These are phyloP conservation scores for Platysteira castanea DNA, from an alignment of 2,113 vertebrate genomes.

Conservation along the genomic window DNA sequence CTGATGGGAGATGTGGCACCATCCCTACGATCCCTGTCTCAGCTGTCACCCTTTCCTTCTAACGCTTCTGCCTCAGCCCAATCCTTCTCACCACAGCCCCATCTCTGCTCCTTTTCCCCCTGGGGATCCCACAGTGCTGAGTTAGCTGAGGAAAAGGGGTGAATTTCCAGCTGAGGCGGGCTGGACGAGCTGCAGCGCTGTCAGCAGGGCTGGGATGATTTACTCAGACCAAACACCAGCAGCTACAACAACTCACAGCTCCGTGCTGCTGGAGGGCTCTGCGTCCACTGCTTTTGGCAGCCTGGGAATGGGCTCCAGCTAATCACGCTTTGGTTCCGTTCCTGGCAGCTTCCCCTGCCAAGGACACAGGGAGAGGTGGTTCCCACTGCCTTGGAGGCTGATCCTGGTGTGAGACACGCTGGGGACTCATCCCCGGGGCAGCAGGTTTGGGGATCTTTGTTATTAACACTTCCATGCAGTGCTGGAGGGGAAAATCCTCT, in stretches of 20 bases:
- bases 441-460: neutral
- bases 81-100: neutral
- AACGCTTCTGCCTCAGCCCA: neutral
- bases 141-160: neutral
- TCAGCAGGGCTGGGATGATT: neutral
- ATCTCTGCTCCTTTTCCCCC: neutral
- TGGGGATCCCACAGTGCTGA: fast-evolving
- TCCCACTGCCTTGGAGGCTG: neutral
- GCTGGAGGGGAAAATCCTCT: neutral
- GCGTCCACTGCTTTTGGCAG: neutral
- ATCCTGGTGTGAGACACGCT: neutral
- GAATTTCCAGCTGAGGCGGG: neutral
- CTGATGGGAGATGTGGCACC: neutral
- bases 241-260: neutral
- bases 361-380: neutral
- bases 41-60: neutral
- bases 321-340: neutral
- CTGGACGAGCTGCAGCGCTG: neutral
- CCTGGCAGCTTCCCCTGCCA: neutral
- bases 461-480: neutral
- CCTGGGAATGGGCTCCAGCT: neutral
- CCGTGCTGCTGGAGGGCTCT: neutral
- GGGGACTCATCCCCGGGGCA: neutral
- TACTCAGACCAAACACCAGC: neutral
- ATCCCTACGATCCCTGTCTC: neutral